These are phyloP conservation scores for Brachyhypopomus gauderio DNA, from an alignment of 2,113 vertebrate genomes.

Conservation along the genomic window DNA sequence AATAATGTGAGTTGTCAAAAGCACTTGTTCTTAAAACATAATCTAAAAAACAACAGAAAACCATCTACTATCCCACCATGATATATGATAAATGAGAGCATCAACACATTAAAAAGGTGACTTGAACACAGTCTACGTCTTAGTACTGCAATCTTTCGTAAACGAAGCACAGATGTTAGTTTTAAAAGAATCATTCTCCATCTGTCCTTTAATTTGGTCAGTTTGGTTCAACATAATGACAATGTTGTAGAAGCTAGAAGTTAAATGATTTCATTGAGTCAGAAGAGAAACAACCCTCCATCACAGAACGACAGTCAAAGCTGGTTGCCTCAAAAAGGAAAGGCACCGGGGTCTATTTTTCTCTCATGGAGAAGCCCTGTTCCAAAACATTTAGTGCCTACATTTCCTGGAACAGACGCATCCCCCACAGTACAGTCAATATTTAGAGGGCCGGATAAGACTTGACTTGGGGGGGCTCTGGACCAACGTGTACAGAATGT, in stretches of 20 bases:
- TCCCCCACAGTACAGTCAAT: conserved; percentile 4
- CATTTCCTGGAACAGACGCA: not conserved
- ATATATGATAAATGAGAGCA: no score
- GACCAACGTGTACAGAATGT: conserved; percentile 14
- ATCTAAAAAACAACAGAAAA: no score
- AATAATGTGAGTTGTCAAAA: no score
- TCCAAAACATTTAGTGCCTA: not conserved
- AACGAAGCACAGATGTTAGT: no score
- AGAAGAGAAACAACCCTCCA: not conserved
- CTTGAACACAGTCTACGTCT: not conserved
- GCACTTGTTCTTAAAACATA: not conserved
- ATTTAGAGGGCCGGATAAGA: conserved; percentile 12
- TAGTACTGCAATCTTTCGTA: not conserved
- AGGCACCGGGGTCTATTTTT: not conserved
- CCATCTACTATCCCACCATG: no score
- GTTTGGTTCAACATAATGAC: not conserved
- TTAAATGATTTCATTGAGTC: not conserved
- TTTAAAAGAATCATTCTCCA: not conserved
- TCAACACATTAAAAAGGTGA: not conserved
- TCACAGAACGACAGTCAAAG: not conserved
- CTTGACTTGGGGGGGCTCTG: not conserved
- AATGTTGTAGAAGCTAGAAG: not conserved
- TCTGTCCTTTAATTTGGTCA: not conserved
- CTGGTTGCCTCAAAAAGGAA: conserved; percentile 1
- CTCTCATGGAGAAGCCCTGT: not conserved